Conservation (phyloP, 2,113 vertebrate genomes). For the Alethe diademata region DNA sequence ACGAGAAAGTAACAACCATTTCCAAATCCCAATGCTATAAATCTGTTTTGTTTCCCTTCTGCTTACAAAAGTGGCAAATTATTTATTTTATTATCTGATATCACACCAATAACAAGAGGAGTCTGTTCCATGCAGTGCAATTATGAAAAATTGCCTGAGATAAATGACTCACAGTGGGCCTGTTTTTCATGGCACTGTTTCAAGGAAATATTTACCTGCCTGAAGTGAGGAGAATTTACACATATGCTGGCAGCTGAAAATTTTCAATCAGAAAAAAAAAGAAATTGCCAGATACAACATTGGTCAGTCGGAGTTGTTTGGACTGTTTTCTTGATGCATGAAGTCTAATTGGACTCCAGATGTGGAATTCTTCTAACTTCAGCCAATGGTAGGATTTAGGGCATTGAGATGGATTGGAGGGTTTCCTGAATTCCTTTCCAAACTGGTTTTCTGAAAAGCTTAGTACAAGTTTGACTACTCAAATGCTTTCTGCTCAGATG, state of each 20-base stretch:
- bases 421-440: background rate
- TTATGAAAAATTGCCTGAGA: slow-evolving; percentile 58
- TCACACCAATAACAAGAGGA: slow-evolving; percentile 38
- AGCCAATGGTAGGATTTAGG: background rate
- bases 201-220: slow-evolving; percentile 26
- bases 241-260: background rate
- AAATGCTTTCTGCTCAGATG: background rate
- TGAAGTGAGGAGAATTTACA: background rate
- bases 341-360: background rate
- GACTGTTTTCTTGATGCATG: background rate
- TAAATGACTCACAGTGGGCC: slow-evolving; percentile 37
- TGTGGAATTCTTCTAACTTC: background rate
- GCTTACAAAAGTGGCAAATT: slow-evolving; percentile 46
- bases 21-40: slow-evolving; percentile 50
- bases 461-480: background rate
- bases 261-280: background rate
- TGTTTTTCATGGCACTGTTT: slow-evolving; percentile 8
- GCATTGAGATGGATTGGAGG: background rate
- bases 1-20: slow-evolving; percentile 55
- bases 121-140: slow-evolving; percentile 35
- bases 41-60: slow-evolving; percentile 42
- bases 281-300: background rate
- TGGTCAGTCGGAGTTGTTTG: background rate
- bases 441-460: background rate
- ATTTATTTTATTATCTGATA: slow-evolving; percentile 61